phyloP scores from a whole-genome alignment of 2,888 invertebrate species.

The Torymus aiolomorphi region DNA sequence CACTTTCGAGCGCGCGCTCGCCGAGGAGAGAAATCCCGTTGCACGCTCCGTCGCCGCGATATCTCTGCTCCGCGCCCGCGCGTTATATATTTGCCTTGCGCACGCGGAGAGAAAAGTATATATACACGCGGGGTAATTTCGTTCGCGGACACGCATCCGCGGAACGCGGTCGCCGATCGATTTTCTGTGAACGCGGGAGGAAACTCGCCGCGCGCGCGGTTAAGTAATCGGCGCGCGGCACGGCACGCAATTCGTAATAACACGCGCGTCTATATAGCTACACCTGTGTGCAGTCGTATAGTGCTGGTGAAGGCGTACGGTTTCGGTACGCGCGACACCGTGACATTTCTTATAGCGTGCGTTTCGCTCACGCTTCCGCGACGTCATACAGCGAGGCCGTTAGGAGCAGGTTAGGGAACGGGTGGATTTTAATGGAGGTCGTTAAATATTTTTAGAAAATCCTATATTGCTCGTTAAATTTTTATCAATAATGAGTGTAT shows the following conservation, averaged over 20 bases:
- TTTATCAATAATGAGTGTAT: no score
- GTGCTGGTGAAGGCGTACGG: not conserved
- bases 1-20: no score
- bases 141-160: not conserved
- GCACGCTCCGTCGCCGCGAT: not conserved
- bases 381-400: no score
- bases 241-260: conserved; percentile 27
- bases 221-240: conserved; percentile 16
- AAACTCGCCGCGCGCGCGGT: not conserved
- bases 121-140: not conserved
- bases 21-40: not conserved
- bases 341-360: not conserved
- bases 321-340: not conserved
- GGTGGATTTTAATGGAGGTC: no score
- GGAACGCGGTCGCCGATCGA: conserved; percentile 24
- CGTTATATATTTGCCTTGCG: no score
- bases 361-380: not conserved
- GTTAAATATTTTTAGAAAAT: not conserved
- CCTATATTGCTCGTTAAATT: not conserved
- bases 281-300: no score
- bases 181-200: conserved; percentile 31
- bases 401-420: no score
- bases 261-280: not conserved
- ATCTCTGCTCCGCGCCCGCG: no score
- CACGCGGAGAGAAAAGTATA: no score